Conservation (phyloP, 2,797 vertebrate species). For the Heliangelus exortis region DNA sequence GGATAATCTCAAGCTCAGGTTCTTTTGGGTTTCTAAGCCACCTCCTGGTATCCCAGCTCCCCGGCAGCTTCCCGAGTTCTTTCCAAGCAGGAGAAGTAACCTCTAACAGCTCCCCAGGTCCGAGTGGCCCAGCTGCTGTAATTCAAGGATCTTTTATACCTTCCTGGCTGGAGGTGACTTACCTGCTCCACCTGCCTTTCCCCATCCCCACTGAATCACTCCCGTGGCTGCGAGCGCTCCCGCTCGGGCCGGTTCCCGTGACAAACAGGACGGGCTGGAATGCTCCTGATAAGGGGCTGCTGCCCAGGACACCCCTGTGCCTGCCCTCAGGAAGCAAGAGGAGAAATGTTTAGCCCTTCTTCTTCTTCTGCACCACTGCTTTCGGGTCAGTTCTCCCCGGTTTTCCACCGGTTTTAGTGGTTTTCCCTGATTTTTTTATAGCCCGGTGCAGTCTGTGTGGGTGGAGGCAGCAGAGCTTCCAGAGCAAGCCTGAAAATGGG, state of each 20-base stretch:
- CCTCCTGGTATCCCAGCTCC: not conserved
- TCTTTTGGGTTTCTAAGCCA: not conserved
- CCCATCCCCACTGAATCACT: slow-evolving; percentile 10
- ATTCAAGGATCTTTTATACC: slow-evolving; percentile 57
- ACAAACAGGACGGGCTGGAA: slow-evolving; percentile 53
- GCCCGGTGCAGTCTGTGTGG: not conserved
- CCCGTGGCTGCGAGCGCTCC: not conserved
- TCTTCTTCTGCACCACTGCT: rapidly evolving
- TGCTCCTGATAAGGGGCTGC: slow-evolving; percentile 27
- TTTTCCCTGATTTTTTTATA: rapidly evolving
- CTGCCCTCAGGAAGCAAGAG: not conserved
- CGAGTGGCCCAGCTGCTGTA: not conserved
- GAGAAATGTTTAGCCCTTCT: not conserved
- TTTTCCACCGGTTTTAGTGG: not conserved
- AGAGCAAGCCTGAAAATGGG: not conserved
- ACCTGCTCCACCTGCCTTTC: slow-evolving; percentile 61
- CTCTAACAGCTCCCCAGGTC: not conserved
- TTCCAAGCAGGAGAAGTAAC: not conserved
- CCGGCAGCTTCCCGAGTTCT: not conserved
- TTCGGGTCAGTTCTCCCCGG: not conserved
- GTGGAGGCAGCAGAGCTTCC: rapidly evolving
- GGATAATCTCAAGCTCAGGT: not conserved
- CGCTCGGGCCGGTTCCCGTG: slow-evolving; percentile 12
- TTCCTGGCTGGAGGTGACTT: slow-evolving; percentile 53
- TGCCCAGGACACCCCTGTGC: not conserved